phyloP scores from a whole-genome alignment of 1,140 invertebrate genomes.

The Drosophila grimshawi region DNA sequence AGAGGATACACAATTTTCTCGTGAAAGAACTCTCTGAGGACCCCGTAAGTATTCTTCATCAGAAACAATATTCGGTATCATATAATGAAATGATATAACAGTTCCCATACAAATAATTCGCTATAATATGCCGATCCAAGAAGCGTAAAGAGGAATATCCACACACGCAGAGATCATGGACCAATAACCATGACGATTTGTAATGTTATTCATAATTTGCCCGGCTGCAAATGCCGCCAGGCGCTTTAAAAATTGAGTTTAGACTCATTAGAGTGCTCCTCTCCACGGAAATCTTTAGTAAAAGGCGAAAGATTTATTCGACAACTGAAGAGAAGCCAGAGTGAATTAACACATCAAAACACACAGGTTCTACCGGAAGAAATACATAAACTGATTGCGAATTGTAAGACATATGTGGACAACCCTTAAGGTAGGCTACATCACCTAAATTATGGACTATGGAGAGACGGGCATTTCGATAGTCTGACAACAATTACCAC shows the following conservation, averaged over 20 bases:
- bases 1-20: too few relatives aligned
- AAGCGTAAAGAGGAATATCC: too few relatives aligned
- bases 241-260: slow-evolving; percentile 39
- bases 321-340: slow-evolving; percentile 49
- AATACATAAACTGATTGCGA: slow-evolving; percentile 27
- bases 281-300: slow-evolving; percentile 57
- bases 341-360: not conserved
- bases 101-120: too few relatives aligned
- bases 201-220: slow-evolving; percentile 25
- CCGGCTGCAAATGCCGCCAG: slow-evolving; percentile 28
- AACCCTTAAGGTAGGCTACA: not conserved
- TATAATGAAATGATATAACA: too few relatives aligned
- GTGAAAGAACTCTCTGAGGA: too few relatives aligned
- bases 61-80: too few relatives aligned
- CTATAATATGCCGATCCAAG: too few relatives aligned
- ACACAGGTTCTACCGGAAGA: not conserved
- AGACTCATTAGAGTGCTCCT: slow-evolving; percentile 61
- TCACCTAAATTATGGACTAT: not conserved
- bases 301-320: slow-evolving; percentile 56
- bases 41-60: too few relatives aligned
- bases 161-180: too few relatives aligned
- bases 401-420: slow-evolving; percentile 20
- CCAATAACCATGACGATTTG: not conserved
- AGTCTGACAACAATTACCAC: not conserved
- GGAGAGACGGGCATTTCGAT: too few relatives aligned